These are phyloP conservation scores for Xylophagus ater DNA, from an alignment of 2,888 invertebrate species.

Conservation along the genomic window DNA sequence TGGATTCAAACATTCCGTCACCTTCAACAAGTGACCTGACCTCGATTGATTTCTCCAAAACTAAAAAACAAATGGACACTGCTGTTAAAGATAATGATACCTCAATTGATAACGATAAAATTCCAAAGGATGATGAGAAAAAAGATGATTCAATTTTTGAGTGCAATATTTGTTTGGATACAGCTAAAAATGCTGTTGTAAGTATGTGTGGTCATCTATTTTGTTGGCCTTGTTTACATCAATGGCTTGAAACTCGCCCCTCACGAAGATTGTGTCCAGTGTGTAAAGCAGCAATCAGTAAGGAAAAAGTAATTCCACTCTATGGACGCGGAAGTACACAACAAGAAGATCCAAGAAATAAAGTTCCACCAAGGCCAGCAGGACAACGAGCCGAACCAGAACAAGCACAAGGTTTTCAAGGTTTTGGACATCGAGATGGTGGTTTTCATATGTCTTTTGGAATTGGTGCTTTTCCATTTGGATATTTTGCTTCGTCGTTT, in stretches of 20 bases:
- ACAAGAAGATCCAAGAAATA: constrained; percentile 70
- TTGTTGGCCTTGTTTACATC: constrained; percentile 49
- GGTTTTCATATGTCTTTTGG: constrained; percentile 96
- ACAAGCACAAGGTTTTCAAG: constrained; percentile 65
- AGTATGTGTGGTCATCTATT: constrained; percentile 98
- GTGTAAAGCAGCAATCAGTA: constrained; percentile 94
- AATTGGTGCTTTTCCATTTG: constrained; percentile 96
- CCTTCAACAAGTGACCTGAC: too few relatives aligned
- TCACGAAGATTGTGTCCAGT: constrained; percentile 92
- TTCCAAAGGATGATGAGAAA: constrained; percentile 39
- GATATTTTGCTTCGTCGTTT: constrained; percentile 89
- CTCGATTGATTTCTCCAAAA: too few relatives aligned
- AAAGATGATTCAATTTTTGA: constrained; percentile 80
- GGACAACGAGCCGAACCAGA: constrained; percentile 92
- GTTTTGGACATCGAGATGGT: constrained; percentile 82
- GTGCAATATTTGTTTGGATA: constrained; percentile 97
- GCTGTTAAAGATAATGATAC: too few relatives aligned
- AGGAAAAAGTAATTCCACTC: constrained; percentile 94
- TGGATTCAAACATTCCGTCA: too few relatives aligned
- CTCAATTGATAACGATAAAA: too few relatives aligned
- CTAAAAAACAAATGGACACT: too few relatives aligned
- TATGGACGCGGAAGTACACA: constrained; percentile 89
- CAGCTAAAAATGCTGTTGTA: constrained; percentile 95
- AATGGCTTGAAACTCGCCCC: constrained; percentile 91
- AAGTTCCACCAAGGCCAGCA: constrained; percentile 82